phyloP scores from a whole-genome alignment of 1,140 invertebrate species.

The Gryllus bimaculatus region DNA sequence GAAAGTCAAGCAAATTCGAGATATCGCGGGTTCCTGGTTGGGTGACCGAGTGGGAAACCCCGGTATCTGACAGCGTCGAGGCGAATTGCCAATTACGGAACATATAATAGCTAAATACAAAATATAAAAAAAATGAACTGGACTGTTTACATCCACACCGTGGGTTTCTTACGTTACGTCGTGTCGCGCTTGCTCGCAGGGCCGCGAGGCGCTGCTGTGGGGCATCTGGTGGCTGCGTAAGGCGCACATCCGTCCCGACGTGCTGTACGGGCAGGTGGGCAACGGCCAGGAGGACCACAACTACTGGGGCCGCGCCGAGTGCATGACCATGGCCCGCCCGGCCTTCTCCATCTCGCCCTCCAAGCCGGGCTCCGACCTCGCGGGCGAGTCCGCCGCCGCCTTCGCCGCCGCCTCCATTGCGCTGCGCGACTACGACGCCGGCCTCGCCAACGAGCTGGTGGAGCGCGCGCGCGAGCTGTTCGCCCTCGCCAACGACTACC shows the following conservation, averaged over 20 bases:
- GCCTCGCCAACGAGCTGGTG: slow-evolving; percentile 40
- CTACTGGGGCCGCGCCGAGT: slow-evolving; percentile 32
- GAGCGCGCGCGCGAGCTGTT: slow-evolving; percentile 46
- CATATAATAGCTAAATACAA: no score
- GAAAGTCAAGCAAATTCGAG: no score
- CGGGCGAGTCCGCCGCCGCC: slow-evolving; percentile 51
- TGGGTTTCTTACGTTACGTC: no score
- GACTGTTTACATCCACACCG: no score
- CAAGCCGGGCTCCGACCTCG: slow-evolving; percentile 46
- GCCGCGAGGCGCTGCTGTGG: no score
- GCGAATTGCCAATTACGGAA: no score
- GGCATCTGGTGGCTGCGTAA: no score
- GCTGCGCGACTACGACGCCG: slow-evolving; percentile 36
- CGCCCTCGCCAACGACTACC: slow-evolving; percentile 44
- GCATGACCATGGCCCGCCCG: slow-evolving; percentile 31
- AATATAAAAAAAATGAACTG: no score
- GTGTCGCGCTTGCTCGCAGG: no score
- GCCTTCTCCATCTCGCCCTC: slow-evolving; percentile 30
- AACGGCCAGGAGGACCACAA: slow-evolving; percentile 26
- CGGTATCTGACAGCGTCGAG: no score
- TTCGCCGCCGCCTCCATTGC: slow-evolving; percentile 47
- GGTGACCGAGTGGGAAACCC: no score
- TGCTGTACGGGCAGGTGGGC: slow-evolving; percentile 28
- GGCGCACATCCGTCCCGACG: slow-evolving; percentile 21
- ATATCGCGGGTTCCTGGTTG: no score